Conservation (phyloP, 2,888 invertebrate species). For the Melanotus villosus region DNA sequence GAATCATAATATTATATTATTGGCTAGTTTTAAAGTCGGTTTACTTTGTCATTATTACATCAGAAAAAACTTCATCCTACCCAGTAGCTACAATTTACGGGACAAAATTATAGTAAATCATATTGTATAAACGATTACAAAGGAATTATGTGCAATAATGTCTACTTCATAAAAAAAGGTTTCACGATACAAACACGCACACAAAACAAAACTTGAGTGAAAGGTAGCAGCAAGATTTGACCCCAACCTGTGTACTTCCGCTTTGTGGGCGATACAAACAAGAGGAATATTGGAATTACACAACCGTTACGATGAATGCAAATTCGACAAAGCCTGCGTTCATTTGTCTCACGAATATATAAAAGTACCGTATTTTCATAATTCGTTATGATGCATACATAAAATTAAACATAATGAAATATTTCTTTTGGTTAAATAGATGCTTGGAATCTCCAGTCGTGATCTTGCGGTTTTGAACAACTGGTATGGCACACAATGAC, state of each 20-base stretch:
- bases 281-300: conserved; percentile 22
- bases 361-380: neutral
- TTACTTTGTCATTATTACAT: neutral
- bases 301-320: conserved; percentile 13
- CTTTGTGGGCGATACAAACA: conserved; percentile 15
- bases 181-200: conserved; percentile 5
- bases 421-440: too few relatives aligned
- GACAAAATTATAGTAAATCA: neutral
- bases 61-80: neutral
- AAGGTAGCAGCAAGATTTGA: conserved; percentile 26
- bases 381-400: too few relatives aligned
- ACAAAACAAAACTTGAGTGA: conserved; percentile 20
- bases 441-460: too few relatives aligned
- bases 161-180: too few relatives aligned
- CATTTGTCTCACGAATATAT: neutral
- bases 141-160: conserved; percentile 8
- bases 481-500: too few relatives aligned
- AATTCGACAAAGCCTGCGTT: neutral
- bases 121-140: conserved; percentile 15
- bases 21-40: too few relatives aligned
- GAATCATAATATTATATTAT: too few relatives aligned
- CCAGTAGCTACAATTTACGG: conserved; percentile 5
- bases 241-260: conserved; percentile 24
- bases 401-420: too few relatives aligned
- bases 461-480: too few relatives aligned